Evolutionary conservation across 2,888 invertebrate genomes (phyloP).

Genomic region (Matsumyia berberina): DNA sequence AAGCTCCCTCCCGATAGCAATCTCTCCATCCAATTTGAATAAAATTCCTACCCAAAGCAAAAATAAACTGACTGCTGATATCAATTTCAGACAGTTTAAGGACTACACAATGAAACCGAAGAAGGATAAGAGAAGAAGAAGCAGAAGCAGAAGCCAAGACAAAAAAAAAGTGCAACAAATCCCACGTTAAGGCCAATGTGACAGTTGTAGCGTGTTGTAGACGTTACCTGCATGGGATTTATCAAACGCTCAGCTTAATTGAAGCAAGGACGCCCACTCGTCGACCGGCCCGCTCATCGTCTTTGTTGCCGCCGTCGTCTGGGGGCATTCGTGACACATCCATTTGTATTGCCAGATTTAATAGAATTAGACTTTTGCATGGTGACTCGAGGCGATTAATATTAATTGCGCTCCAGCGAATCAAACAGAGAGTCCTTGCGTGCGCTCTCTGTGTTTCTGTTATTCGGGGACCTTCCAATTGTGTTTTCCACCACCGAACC

Average conservation of each 20-base stretch:
- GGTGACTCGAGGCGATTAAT: constrained; percentile 73
- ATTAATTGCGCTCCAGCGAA: constrained; percentile 63
- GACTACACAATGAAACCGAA: constrained; percentile 30
- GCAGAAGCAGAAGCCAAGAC: too few relatives aligned
- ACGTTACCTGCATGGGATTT: constrained; percentile 60
- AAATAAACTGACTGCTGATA: constrained; percentile 53
- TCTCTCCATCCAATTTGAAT: constrained; percentile 55
- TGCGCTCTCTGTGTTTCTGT: constrained; percentile 11
- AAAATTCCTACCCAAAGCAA: constrained; percentile 45
- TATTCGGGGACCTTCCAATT: constrained; percentile 7
- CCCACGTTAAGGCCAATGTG: constrained; percentile 55
- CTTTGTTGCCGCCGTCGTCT: too few relatives aligned
- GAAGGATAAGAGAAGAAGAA: constrained; percentile 14
- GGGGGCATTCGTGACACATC: constrained; percentile 68
- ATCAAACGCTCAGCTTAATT: constrained; percentile 43
- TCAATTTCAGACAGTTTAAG: constrained; percentile 69
- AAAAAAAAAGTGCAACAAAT: constrained; percentile 22
- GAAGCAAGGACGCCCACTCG: constrained; percentile 39
- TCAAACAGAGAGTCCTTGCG: constrained; percentile 55
- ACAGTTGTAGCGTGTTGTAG: constrained; percentile 58
- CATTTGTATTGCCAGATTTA: constrained; percentile 73
- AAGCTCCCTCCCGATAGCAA: constrained; percentile 21
- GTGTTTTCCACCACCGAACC: constrained; percentile 21
- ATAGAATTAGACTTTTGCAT: constrained; percentile 74
- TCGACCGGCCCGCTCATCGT: too few relatives aligned